Evolutionary conservation across 2,888 invertebrate genomes (phyloP).

Genomic region (Mesorhabditis belari): DNA sequence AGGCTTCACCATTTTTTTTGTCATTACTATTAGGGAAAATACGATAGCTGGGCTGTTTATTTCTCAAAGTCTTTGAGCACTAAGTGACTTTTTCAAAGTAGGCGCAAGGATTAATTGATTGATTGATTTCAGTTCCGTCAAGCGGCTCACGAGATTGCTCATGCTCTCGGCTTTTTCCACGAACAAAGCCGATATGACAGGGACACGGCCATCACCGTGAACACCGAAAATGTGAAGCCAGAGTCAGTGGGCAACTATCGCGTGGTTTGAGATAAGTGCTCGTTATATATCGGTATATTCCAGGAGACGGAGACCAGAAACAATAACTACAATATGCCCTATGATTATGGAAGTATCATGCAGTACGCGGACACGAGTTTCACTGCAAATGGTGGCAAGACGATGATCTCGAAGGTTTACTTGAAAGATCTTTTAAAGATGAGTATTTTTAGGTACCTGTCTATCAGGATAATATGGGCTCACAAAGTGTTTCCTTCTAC

Average conservation of each 20-base stretch:
- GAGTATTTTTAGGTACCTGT: neutral
- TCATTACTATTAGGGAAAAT: no score
- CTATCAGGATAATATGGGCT: constrained; percentile 16
- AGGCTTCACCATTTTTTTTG: no score
- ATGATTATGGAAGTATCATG: constrained; percentile 37
- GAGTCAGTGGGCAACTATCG: neutral
- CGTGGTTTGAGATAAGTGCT: neutral
- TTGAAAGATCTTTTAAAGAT: neutral
- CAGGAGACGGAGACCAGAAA: constrained; percentile 20
- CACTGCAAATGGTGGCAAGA: constrained; percentile 4
- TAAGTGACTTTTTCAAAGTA: no score
- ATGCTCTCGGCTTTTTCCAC: constrained; percentile 46
- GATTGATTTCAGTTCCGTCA: no score
- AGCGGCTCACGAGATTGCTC: constrained; percentile 37
- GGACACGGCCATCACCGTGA: constrained; percentile 6
- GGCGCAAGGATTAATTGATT: no score
- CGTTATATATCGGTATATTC: neutral
- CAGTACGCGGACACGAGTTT: constrained; percentile 9
- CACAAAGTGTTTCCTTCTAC: constrained; percentile 13
- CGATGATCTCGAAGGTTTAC: constrained; percentile 4
- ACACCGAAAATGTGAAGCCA: constrained; percentile 6
- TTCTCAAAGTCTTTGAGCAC: no score
- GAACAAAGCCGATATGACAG: constrained; percentile 16
- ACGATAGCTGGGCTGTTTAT: no score
- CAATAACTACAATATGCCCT: constrained; percentile 27